phyloP scores from a whole-genome alignment of 2,888 invertebrate species.

The Clitarchus hookeri region DNA sequence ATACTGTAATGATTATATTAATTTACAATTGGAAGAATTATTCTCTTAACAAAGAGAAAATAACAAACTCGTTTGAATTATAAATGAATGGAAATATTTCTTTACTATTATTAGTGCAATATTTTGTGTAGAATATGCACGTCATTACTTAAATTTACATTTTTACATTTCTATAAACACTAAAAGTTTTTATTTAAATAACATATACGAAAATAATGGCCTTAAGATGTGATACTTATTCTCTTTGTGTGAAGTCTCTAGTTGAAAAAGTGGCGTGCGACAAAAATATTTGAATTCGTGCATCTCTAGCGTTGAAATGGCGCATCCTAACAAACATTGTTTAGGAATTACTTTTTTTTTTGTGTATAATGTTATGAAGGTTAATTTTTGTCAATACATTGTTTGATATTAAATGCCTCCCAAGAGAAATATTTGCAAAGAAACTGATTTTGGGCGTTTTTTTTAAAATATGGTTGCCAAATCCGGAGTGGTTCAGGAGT shows the following conservation, averaged over 20 bases:
- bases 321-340: accelerated
- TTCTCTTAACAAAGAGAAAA: neutral
- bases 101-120: neutral
- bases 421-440: neutral
- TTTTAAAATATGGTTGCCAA: too few species aligned
- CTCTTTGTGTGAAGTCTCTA: too few species aligned
- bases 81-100: neutral
- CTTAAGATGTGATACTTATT: too few species aligned
- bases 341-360: accelerated
- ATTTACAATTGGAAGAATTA: neutral
- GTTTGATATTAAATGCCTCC: neutral
- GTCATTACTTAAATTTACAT: neutral
- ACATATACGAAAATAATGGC: too few species aligned
- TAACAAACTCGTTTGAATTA: too few species aligned
- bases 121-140: neutral
- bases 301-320: neutral
- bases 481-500: neutral
- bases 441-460: too few species aligned
- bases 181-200: neutral
- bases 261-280: neutral
- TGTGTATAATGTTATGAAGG: neutral
- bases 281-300: neutral
- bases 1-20: neutral
- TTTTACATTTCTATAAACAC: neutral
- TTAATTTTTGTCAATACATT: neutral